Evolutionary conservation across 2,113 vertebrate genomes (phyloP).

Genomic region (Pao palembangensis): DNA sequence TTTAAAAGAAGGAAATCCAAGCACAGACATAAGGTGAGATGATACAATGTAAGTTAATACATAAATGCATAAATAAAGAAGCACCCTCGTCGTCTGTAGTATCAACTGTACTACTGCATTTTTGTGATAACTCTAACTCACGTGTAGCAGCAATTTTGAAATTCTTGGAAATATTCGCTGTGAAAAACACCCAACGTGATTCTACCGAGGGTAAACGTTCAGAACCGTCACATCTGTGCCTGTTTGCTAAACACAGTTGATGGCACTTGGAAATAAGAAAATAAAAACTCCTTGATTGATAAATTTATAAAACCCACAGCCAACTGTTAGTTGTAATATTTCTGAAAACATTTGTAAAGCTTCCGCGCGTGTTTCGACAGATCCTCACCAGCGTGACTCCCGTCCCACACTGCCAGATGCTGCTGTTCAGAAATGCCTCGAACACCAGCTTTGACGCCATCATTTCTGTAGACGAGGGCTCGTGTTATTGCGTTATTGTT

Average conservation of each 20-base stretch:
- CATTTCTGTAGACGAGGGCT: constrained; percentile 14
- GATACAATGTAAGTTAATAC: too few species aligned
- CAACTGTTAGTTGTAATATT: constrained; percentile 8
- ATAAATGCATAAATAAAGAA: too few species aligned
- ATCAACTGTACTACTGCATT: too few species aligned
- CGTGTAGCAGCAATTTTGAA: background rate
- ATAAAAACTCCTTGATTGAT: background rate
- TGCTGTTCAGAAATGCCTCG: constrained; percentile 12
- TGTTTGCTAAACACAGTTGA: too few species aligned
- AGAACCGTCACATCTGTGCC: too few species aligned
- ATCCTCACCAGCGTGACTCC: background rate
- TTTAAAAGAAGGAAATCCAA: too few species aligned
- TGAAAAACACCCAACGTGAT: too few species aligned
- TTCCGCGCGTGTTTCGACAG: background rate
- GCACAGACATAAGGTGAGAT: too few species aligned
- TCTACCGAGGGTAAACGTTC: too few species aligned
- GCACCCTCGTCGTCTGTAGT: too few species aligned
- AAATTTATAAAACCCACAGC: background rate
- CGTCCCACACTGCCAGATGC: constrained; percentile 50
- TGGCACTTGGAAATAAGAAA: background rate
- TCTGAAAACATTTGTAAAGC: constrained; percentile 6
- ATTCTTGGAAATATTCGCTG: background rate
- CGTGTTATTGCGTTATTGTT: constrained; percentile 13
- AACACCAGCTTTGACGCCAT: constrained; percentile 1
- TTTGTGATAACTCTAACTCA: background rate